Base-by-base conservation (phyloP, 2,113 vertebrate genomes). In the Gavia stellata region DNA sequence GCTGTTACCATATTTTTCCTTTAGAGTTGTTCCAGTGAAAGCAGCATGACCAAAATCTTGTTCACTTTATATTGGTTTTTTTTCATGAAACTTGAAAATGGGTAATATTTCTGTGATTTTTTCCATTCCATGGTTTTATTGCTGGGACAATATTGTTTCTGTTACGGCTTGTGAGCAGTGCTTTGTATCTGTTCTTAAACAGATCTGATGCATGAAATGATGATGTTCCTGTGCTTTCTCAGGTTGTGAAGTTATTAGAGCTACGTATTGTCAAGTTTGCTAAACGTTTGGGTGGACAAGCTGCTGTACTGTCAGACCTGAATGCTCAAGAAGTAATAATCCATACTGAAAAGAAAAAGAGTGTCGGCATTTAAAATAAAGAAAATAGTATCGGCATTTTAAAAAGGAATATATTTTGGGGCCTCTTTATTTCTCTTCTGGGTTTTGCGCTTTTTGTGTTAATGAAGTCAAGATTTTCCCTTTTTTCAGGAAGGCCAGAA, bases 121-220 rank as follows among this genome's bases (percentile, higher is more conserved):
- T 89, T 75, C 45, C n/a, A 59, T 94, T 74, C 86, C 0, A 1
- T 89, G 73, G 34, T 79, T 91, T 96, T 87, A 94, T 77, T 93
- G 90, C 67, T 86, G 61, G 70, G 66, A 85, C 72, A 94, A 82
- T 94, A 88, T 86, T 95, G 82, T 94, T 96, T 88, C 86, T 94
- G 77, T 92, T 94, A 61, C 0, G 1, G 61, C 34, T 49, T 75
- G 73, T 86, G 65, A 94, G 49, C 61, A 67, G 38, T 72, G 31
- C 40, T 94, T 91, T 68, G 45, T 78, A 21, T 80, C 72, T 94
- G 38, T 71, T 92, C 89, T 95, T 96, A 94, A 94, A 65, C 74
- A 85, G 65, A 72, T 58, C 66, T 95, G 81, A 66, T 81, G 81
- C 4, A 0, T 92, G 61, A 94, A 94, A 91, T 92, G 40, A 55